phyloP scores from a whole-genome alignment of 1,140 invertebrate genomes.

The Drosophila ironensis region DNA sequence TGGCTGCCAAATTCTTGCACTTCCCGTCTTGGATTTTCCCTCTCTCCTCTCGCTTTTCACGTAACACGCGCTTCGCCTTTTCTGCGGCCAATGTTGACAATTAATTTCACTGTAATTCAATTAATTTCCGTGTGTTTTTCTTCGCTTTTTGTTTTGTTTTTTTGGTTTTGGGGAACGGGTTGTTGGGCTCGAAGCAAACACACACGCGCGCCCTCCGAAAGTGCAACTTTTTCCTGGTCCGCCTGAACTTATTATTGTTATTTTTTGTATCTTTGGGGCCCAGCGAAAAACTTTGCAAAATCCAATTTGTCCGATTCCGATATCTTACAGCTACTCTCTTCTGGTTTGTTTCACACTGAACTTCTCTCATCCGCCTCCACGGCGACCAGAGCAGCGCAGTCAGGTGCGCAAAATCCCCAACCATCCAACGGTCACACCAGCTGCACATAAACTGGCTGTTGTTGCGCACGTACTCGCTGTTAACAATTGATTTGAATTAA shows the following conservation, averaged over 20 bases:
- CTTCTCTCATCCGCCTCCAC: too few relatives aligned
- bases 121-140: conserved; percentile 53
- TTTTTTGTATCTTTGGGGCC: too few relatives aligned
- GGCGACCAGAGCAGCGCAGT: too few relatives aligned
- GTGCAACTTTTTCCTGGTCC: conserved; percentile 6
- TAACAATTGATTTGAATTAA: too few relatives aligned
- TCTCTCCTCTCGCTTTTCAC: conserved; percentile 32
- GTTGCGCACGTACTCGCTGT: too few relatives aligned
- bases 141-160: conserved; percentile 39
- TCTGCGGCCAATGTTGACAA: conserved; percentile 25
- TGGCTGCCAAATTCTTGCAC: conserved; percentile 37
- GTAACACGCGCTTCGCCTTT: conserved; percentile 18
- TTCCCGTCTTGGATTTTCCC: conserved; percentile 6
- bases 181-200: conserved; percentile 25
- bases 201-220: conserved; percentile 5
- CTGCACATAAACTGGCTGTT: too few relatives aligned
- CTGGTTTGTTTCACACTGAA: too few relatives aligned
- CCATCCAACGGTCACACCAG: too few relatives aligned
- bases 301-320: conserved; percentile 24
- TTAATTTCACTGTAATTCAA: conserved; percentile 70
- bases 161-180: conserved; percentile 21
- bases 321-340: too few relatives aligned
- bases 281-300: conserved; percentile 39
- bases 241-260: conserved; percentile 15
- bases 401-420: too few relatives aligned